Percentiles rank a stretch among this genome's conserved stretches.
Conservation (phyloP, 2,888 invertebrate genomes). For the Ornithoptera alexandrae region DNA sequence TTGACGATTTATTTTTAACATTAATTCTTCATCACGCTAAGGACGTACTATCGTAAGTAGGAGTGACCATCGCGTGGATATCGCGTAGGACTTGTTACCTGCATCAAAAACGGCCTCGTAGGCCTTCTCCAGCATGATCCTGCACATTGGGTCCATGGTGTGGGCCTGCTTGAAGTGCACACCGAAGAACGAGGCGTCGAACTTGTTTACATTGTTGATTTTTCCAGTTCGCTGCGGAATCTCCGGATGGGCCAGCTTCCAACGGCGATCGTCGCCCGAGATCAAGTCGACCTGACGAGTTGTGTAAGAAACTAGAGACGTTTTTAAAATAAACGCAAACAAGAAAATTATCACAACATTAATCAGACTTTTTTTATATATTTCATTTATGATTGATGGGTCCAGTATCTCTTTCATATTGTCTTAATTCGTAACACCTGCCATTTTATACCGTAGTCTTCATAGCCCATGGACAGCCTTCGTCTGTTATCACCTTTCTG, state of each 20-base stretch:
- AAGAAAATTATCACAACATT: too few relatives aligned
- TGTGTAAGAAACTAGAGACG: too few relatives aligned
- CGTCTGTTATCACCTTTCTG: too few relatives aligned
- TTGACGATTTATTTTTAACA: not conserved
- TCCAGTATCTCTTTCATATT: too few relatives aligned
- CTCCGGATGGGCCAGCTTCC: constrained; percentile 86
- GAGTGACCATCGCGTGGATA: too few relatives aligned
- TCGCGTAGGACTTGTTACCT: constrained; percentile 50
- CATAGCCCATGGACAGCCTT: too few relatives aligned
- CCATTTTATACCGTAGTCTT: too few relatives aligned
- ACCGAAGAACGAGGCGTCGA: constrained; percentile 88
- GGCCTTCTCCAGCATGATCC: constrained; percentile 87
- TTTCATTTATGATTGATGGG: too few relatives aligned
- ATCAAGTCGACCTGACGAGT: constrained; percentile 84
- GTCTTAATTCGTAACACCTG: too few relatives aligned
- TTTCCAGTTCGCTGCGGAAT: constrained; percentile 88
- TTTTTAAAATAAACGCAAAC: too few relatives aligned
- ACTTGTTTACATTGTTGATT: constrained; percentile 84
- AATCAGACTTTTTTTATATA: too few relatives aligned
- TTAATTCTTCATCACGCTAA: not conserved
- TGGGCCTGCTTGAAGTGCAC: constrained; percentile 87
- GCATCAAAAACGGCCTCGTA: constrained; percentile 90
- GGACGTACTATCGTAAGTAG: not conserved
- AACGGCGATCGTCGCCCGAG: constrained; percentile 88
- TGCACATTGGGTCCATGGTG: constrained; percentile 88